Conservation (phyloP, 92 coral and sea anemone species). For the Zoanthus sansibaricus region DNA sequence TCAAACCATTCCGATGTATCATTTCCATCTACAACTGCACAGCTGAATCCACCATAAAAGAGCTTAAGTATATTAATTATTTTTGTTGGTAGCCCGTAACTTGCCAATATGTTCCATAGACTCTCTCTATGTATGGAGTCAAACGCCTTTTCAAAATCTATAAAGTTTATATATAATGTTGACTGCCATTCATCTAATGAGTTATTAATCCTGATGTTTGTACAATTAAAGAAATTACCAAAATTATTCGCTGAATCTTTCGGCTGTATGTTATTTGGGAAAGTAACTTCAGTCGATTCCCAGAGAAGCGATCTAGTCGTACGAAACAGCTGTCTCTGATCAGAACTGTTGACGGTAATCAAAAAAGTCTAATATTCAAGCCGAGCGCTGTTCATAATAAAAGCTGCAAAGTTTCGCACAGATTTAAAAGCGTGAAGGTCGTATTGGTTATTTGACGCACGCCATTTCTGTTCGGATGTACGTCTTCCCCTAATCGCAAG, state of each 20-base stretch:
- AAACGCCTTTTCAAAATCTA: too few species aligned
- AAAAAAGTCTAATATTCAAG: background rate
- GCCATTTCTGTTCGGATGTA: slow-evolving; percentile 9
- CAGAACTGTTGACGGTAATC: slow-evolving; percentile 1
- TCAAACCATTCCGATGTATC: too few species aligned
- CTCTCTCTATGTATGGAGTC: too few species aligned
- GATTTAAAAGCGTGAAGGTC: slow-evolving; percentile 49
- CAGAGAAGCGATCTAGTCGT: background rate
- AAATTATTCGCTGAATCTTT: background rate
- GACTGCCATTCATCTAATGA: background rate
- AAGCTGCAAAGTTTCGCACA: slow-evolving; percentile 36
- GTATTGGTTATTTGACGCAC: slow-evolving; percentile 29
- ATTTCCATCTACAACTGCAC: too few species aligned
- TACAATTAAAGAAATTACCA: background rate
- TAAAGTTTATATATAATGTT: too few species aligned
- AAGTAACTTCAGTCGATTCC: background rate
- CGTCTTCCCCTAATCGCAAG: slow-evolving; percentile 15
- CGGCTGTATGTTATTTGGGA: slow-evolving; percentile 15
- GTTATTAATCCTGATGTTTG: slow-evolving; percentile 15
- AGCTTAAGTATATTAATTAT: too few species aligned
- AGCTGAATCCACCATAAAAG: too few species aligned
- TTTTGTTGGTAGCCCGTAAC: too few species aligned
- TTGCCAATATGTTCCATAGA: too few species aligned
- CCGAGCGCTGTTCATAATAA: slow-evolving; percentile 48
- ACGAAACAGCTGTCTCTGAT: background rate